Evolutionary conservation across 2,888 invertebrate species (phyloP).

Genomic region (Tetrapedia diversipes): DNA sequence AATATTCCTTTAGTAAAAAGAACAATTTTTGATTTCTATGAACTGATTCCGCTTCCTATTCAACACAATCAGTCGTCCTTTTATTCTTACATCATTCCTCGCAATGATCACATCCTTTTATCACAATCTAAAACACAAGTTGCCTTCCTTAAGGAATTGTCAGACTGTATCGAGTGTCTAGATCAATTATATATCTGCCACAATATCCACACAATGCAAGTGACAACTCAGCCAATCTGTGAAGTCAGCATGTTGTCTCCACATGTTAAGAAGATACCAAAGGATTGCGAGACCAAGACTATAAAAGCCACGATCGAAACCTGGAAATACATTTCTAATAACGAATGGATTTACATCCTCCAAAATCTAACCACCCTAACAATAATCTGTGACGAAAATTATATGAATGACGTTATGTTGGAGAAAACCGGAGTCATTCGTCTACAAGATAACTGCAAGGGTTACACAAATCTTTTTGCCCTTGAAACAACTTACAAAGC

Average conservation of each 20-base stretch:
- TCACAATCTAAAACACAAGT: slow-evolving; percentile 22
- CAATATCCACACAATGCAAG: not conserved
- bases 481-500: slow-evolving; percentile 9
- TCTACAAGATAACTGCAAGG: slow-evolving; percentile 20
- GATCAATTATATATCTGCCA: slow-evolving; percentile 21
- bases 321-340: slow-evolving; percentile 14
- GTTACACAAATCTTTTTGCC: slow-evolving; percentile 18
- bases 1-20: slow-evolving; percentile 10
- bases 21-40: slow-evolving; percentile 17
- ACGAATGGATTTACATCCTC: slow-evolving; percentile 25
- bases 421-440: slow-evolving; percentile 15
- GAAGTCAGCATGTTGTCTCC: slow-evolving; percentile 3
- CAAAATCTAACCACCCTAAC: slow-evolving; percentile 25
- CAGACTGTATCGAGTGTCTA: slow-evolving; percentile 13
- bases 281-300: slow-evolving; percentile 5
- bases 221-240: slow-evolving; percentile 11
- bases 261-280: not conserved
- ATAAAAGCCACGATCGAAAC: slow-evolving; percentile 18
- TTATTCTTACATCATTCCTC: slow-evolving; percentile 16
- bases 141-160: slow-evolving; percentile 16
- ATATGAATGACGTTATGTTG: slow-evolving; percentile 21
- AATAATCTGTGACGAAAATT: slow-evolving; percentile 3
- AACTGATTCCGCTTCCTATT: slow-evolving; percentile 25
- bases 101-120: too few relatives aligned
- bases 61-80: slow-evolving; percentile 6